Conservation (phyloP, 2,113 vertebrate species). For the Cottus gobio region DNA sequence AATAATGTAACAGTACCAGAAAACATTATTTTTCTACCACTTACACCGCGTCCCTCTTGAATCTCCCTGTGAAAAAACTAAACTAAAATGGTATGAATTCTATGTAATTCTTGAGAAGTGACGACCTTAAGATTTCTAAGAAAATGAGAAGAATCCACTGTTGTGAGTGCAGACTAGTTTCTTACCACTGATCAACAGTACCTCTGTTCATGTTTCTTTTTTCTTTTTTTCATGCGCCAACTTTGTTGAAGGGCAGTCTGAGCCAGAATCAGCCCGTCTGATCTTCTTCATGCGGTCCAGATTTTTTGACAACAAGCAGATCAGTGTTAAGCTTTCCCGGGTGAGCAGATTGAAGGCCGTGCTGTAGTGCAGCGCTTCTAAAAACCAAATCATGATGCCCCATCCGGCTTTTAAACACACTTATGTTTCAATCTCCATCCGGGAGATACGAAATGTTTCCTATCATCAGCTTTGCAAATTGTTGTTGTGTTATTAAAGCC, state of each 20-base stretch:
- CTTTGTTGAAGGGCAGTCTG: neutral
- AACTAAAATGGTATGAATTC: slow-evolving; percentile 56
- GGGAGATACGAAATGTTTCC: slow-evolving; percentile 4
- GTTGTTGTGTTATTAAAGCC: slow-evolving; percentile 22
- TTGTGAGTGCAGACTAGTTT: slow-evolving; percentile 33
- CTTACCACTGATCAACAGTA: slow-evolving; percentile 40
- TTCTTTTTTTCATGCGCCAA: neutral
- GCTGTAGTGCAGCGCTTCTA: slow-evolving; percentile 13
- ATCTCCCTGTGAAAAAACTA: slow-evolving; percentile 11
- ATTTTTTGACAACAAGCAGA: slow-evolving; percentile 25
- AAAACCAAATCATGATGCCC: slow-evolving; percentile 45
- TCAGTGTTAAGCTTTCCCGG: slow-evolving; percentile 7
- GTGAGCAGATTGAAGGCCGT: slow-evolving; percentile 14
- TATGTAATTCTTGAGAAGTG: slow-evolving; percentile 42
- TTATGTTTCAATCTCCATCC: neutral
- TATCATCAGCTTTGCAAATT: neutral
- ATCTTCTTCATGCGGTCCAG: neutral
- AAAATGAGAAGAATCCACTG: slow-evolving; percentile 35
- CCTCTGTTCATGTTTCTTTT: slow-evolving; percentile 23
- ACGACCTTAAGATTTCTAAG: slow-evolving; percentile 40
- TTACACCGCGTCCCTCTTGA: neutral
- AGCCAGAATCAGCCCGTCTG: neutral
- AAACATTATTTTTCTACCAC: slow-evolving; percentile 73
- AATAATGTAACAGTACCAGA: slow-evolving; percentile 58
- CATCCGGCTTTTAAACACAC: slow-evolving; percentile 40